Evolutionary conservation across 2,113 vertebrate genomes (phyloP), one percentile per base, ranked within the genome.

Genomic region (Oncorhynchus gorbuscha): DNA sequence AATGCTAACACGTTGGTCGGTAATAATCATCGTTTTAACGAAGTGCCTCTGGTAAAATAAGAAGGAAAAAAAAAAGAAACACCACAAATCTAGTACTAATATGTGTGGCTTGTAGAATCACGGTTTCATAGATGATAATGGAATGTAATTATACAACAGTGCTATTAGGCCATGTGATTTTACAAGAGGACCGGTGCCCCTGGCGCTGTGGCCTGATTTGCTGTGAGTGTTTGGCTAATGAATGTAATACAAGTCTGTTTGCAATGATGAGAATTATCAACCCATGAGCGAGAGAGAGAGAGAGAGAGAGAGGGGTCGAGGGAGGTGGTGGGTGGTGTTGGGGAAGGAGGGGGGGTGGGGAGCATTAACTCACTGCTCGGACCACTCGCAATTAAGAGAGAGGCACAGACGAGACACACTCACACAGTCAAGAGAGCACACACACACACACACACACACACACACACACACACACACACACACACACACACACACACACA

Each of bases 71-170:
- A 69, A 69, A 69, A 85, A 30, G n/a, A 67, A 69, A 69, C 58
- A 85, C 87, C 76, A 83, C 84, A 86, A 86, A 88, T 84, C 88
- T 81, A n/a, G 74, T 48, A 80, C 86, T 88, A 85, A 84, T 76
- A 84, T 75, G 80, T 79, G 26, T 83, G 84, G 80, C 88, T 85
- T 82, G 87, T 75, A 85, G 86, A 81, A 87, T 86, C 87, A 88
- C 83, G 85, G 90, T 92, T 87, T 93, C 92, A 91, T 89, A 89
- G 90, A 93, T 93, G 92, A 87, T 93, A 93, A 93, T 93, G 91
- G 87, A 70, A 88, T 89, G 87, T 92, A 93, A 94, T 94, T 93
- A 93, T 86, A 87, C 86, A 89, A 90, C 84, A 79, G 79, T 83
- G 84, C 91, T 90, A 91, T 92, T 92, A 93, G 90, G 90, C 85